Evolutionary conservation across 2,797 vertebrate genomes (phyloP).

Genomic region (Cossypha polioptera): DNA sequence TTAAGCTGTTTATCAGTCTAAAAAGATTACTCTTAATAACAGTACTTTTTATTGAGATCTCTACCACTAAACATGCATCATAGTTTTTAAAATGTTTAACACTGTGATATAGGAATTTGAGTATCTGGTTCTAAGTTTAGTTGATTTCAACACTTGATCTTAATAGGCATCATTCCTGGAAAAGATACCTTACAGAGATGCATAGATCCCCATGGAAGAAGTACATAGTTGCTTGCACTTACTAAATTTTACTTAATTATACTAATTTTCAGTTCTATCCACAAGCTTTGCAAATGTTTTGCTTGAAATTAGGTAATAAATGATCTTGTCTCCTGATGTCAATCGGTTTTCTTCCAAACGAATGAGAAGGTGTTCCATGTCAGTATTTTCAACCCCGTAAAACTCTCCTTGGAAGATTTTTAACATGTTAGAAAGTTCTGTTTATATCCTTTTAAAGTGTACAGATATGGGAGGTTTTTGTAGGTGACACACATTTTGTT

Average conservation of each 20-base stretch:
- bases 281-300: neutral
- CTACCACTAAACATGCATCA: neutral
- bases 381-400: neutral
- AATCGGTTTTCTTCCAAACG: neutral
- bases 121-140: neutral
- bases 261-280: accelerated
- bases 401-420: neutral
- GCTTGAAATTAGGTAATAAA: neutral
- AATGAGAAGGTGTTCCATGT: accelerated
- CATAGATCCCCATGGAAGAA: neutral
- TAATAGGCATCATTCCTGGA: neutral
- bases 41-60: neutral
- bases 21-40: neutral
- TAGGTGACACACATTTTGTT: neutral
- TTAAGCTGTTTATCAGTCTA: neutral
- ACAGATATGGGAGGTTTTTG: neutral
- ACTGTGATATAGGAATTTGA: neutral
- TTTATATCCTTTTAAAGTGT: neutral
- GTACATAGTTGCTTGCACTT: neutral
- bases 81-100: neutral
- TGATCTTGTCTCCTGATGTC: neutral
- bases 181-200: neutral
- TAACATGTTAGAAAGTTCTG: neutral
- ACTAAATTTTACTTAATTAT: neutral
- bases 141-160: neutral